Evolutionary conservation across 2,113 vertebrate species (phyloP).

Genomic region (Perognathus longimembris): DNA sequence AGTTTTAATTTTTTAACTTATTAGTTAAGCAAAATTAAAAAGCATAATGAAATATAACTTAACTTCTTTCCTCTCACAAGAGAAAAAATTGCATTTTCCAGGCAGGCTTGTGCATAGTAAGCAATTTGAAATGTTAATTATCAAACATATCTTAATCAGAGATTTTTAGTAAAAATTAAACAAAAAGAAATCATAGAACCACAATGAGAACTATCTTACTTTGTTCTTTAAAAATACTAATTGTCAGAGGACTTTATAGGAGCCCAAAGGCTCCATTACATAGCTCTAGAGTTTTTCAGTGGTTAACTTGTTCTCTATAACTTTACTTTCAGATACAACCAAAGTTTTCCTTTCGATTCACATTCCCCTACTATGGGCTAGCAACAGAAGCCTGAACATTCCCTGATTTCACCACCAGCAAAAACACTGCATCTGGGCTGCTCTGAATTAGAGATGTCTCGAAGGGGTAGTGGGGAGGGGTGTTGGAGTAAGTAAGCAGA

Average conservation of each 20-base stretch:
- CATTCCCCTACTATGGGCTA: background rate
- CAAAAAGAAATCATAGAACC: background rate
- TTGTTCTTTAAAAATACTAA: background rate
- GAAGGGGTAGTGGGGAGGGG: accelerated
- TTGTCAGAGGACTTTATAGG: background rate
- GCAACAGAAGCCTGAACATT: background rate
- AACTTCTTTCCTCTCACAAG: background rate
- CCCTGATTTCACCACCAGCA: background rate
- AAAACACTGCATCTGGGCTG: background rate
- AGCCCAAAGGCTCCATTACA: background rate
- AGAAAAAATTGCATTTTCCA: background rate
- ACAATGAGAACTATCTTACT: background rate
- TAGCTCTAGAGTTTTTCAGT: background rate
- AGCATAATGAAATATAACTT: background rate
- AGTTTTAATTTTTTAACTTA: background rate
- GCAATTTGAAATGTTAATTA: background rate
- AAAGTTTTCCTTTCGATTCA: background rate
- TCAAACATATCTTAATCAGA: background rate
- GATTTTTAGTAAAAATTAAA: background rate
- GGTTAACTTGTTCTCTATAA: background rate
- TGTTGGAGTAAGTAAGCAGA: background rate
- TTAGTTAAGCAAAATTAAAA: background rate
- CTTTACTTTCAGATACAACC: background rate
- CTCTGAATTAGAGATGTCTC: background rate
- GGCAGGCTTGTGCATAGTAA: background rate